Conservation (phyloP, 1,140 invertebrate genomes). For the Temnothorax nylanderi region DNA sequence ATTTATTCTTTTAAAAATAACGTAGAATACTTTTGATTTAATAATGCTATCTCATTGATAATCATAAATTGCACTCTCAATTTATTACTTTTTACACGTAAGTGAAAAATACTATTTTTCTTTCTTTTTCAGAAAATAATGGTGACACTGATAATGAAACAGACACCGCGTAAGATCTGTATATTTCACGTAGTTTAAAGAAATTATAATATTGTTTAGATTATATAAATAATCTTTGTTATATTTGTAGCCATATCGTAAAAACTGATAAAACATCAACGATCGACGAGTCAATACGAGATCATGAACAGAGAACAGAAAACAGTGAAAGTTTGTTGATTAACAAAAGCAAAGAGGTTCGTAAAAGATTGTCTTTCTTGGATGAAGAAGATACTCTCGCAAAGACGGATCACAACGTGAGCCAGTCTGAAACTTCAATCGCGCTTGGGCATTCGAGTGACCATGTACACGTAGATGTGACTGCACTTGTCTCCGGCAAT, state of each 20-base stretch:
- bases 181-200: background rate
- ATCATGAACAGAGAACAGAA: background rate
- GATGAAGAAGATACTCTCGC: slow-evolving; percentile 11
- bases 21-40: background rate
- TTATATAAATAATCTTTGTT: slow-evolving; percentile 4
- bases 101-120: background rate
- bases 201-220: slow-evolving; percentile 29
- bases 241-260: slow-evolving; percentile 15
- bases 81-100: background rate
- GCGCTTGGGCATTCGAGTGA: background rate
- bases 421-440: background rate
- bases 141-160: background rate
- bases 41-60: background rate
- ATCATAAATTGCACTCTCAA: background rate
- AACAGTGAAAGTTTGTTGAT: background rate
- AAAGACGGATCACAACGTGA: background rate
- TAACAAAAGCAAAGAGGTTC: slow-evolving; percentile 41
- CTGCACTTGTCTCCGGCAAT: background rate
- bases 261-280: slow-evolving; percentile 11
- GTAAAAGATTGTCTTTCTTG: slow-evolving; percentile 62
- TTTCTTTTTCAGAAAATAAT: background rate
- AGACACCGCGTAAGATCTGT: slow-evolving; percentile 44
- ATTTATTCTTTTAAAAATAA: background rate
- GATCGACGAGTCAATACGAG: background rate
- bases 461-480: background rate